These are phyloP conservation scores for Pyrrhosoma nymphula DNA, from an alignment of 2,888 invertebrate species.

Conservation along the genomic window DNA sequence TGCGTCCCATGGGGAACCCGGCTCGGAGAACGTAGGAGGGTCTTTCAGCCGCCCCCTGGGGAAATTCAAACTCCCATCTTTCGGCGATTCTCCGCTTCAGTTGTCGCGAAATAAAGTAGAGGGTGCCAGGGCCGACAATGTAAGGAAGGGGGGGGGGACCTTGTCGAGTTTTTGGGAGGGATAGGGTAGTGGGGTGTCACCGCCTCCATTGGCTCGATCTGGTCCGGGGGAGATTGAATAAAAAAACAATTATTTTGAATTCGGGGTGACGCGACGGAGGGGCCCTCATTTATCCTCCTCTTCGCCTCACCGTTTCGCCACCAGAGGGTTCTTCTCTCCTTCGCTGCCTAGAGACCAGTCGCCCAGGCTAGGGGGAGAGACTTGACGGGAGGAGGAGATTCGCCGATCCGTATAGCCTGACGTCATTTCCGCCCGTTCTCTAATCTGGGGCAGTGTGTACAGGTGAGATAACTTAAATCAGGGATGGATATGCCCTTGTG, in stretches of 20 bases:
- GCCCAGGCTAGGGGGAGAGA: not conserved
- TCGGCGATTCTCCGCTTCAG: slow-evolving; percentile 19
- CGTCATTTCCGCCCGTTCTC: not conserved
- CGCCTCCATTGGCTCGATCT: not conserved
- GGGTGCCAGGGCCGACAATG: not conserved
- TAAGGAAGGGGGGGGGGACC: not conserved
- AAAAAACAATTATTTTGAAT: slow-evolving; percentile 31
- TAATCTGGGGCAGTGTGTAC: not conserved
- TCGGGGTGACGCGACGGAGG: not conserved
- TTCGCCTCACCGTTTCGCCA: not conserved
- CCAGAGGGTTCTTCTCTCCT: not conserved
- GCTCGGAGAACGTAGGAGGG: not conserved
- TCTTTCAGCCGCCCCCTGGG: not conserved
- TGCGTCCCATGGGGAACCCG: not conserved
- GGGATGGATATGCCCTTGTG: too few relatives aligned
- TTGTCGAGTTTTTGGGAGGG: not conserved
- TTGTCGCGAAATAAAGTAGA: slow-evolving; percentile 20
- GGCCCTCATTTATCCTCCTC: not conserved
- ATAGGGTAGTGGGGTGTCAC: not conserved
- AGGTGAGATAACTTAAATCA: too few relatives aligned
- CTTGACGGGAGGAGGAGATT: not conserved
- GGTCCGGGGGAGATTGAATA: not conserved
- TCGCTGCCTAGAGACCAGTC: too few relatives aligned
- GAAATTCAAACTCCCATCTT: slow-evolving; percentile 9
- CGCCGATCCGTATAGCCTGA: not conserved